A percentile compares a stretch with the other conserved stretches of the same genome.
phyloP scores from a whole-genome alignment of 2,797 vertebrate genomes.

The Oreochromis grahami region DNA sequence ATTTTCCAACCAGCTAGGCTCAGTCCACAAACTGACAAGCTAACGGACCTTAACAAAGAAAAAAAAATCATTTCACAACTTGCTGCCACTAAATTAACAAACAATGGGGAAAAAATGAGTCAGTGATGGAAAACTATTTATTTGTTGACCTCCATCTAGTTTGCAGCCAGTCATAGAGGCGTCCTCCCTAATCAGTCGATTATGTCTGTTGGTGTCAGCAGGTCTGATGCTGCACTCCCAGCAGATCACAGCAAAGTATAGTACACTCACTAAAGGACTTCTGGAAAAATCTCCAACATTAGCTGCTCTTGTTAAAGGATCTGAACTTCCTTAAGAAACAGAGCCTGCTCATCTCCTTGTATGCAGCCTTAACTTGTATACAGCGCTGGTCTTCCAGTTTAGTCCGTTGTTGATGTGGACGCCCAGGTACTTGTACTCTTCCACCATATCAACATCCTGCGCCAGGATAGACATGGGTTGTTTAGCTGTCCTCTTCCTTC shows the following conservation, averaged over 20 bases:
- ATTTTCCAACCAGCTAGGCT: neutral
- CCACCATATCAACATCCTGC: neutral
- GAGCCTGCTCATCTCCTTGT: neutral
- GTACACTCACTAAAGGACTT: neutral
- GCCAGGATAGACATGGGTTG: neutral
- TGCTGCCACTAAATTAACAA: neutral
- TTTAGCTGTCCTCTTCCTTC: neutral
- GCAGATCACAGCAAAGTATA: neutral
- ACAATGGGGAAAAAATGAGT: neutral
- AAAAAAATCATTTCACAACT: neutral
- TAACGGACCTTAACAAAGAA: too few species aligned
- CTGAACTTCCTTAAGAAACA: neutral
- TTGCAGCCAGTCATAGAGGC: neutral
- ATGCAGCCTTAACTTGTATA: neutral
- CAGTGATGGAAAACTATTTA: neutral
- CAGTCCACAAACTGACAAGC: neutral
- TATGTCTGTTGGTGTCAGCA: neutral
- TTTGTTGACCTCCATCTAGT: neutral
- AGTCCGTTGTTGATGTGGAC: neutral
- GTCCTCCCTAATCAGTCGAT: neutral
- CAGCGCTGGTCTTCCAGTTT: neutral
- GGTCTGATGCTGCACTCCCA: neutral
- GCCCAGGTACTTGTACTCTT: neutral
- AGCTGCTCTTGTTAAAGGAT: neutral
- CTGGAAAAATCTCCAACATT: neutral